Base-by-base conservation (phyloP, 2,888 invertebrate genomes). In the Drosophila rellima region DNA sequence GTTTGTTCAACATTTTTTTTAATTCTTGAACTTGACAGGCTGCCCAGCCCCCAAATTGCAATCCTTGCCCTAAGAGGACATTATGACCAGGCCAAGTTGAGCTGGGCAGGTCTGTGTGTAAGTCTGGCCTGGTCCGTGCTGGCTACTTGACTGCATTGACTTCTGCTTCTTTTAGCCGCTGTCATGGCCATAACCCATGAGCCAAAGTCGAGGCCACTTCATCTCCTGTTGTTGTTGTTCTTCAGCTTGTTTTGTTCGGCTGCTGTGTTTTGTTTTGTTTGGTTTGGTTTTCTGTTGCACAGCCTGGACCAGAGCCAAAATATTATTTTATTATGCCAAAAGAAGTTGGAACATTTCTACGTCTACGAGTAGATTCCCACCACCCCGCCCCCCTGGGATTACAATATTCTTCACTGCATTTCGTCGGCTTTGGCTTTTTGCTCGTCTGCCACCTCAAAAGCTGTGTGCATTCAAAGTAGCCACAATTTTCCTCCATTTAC, bases 21-120 rank as follows among this genome's bases (percentile, higher is more conserved):
- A 85, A 88, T 88, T 86, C 88, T 85, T 88, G 88, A 88, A 88
- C 88, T 88, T 88, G 88, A 81, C 75, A 78, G 67, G 69, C 70
- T 50, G 66, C 65, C 62, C 60, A 20, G 51, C 67, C 79, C 62
- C 61, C 15, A 42, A 4, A 10, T n/a, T 20, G 20, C 69, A 59
- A 45, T 51, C 51, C 59, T 29, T 50, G 56, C 52, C 57, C 18
- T 23, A 40, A 54, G 39, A 64, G 74, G 29, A 78, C 56, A 67
- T 78, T 72, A 40, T 54, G 33, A 35, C 50, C 73, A 48, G 48
- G 64, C 63, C 45, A 18, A 20, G 20, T 26, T 42, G 35, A 20
- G 31, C 35, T 17, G 23, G 18, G 37, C 45, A 42, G 33, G 33
- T 31, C 55, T 33, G 54, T 42, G 54, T 42, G 42, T 20, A 54